Evolutionary conservation across 1,140 invertebrate genomes (phyloP), one percentile per base, ranked within the genome.

Genomic region (Pteromalus puparum): DNA sequence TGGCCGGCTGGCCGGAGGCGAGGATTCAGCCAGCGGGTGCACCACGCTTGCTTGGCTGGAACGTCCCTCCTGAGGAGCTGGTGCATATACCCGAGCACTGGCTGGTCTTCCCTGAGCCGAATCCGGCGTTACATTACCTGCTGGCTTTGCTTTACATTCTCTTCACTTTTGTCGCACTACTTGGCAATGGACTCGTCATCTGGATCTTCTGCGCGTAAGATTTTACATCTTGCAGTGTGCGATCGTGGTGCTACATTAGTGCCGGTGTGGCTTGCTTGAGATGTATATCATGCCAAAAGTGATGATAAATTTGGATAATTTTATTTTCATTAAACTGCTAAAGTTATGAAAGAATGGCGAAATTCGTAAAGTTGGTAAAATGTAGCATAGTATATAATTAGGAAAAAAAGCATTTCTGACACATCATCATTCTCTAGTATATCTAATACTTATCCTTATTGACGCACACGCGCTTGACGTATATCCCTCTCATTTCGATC

Each of bases 141-240:
- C 92, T 98, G 2, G 97, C 96, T 1, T 93, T 98, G 80, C 92
- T 97, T 86, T 98, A 98, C 89, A 95, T 96, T 38, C 94, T 96
- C 73, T 96, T 98, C 83, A 97, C 96, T 24, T 94, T 97, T 65
- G 94, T 96, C 30, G 95, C 97, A 5, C 92, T 97, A 2, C 90
- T 96, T 3, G 98, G 98, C 85, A 98, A 98, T 91, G 97, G 97
- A 46, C 93, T 98, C 26, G 98, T 98, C 85, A 95, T 98, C 87
- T 98, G 96, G 95, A 96, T 98, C 86, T 98, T 98, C 91, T 95
- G 95, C 83, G 94, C 96, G 95, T 97, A 93, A 94, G 94, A 94
- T 77, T 68, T 7, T n/a, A 70, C 24, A 65, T 10, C 30, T 34
- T 34, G 30, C 38, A 42, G 38, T 61, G 42, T 26, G 61, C 1